These are phyloP conservation scores for Istiophorus platypterus DNA, from an alignment of 2,113 vertebrate species.

Conservation along the genomic window DNA sequence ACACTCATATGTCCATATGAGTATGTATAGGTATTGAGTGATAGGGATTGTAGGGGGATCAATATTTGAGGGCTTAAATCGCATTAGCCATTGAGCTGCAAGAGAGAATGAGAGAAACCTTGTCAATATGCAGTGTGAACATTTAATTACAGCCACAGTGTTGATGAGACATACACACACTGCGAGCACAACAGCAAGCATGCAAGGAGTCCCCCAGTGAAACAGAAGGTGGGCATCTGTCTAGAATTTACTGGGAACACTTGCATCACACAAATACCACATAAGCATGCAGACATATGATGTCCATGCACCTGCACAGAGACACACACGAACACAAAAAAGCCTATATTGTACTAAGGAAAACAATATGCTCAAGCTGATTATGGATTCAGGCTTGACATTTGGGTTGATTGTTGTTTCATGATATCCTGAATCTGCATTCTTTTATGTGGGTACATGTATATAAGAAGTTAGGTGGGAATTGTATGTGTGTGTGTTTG, in stretches of 20 bases:
- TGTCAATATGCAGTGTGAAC: conserved; percentile 75
- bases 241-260: conserved; percentile 30
- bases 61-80: conserved; percentile 67
- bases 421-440: conserved; percentile 19
- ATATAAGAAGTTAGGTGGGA: not conserved
- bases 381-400: conserved; percentile 72
- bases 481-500: conserved; percentile 14
- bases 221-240: conserved; percentile 50
- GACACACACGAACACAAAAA: conserved; percentile 7
- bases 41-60: conserved; percentile 54
- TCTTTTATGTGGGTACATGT: conserved; percentile 4
- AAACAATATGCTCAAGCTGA: conserved; percentile 36
- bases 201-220: conserved; percentile 50
- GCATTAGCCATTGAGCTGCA: conserved; percentile 65
- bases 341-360: conserved; percentile 9
- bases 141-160: conserved; percentile 77
- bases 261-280: conserved; percentile 24
- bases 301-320: conserved; percentile 5
- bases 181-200: conserved; percentile 52
- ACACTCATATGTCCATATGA: conserved; percentile 28
- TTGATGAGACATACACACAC: conserved; percentile 61
- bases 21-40: conserved; percentile 42
- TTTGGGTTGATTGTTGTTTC: conserved; percentile 61
- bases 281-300: conserved; percentile 28
- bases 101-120: conserved; percentile 57